Percentiles rank a stretch among this genome's conserved stretches.
Conservation (phyloP, 2,113 vertebrate species). For the Lophius piscatorius region DNA sequence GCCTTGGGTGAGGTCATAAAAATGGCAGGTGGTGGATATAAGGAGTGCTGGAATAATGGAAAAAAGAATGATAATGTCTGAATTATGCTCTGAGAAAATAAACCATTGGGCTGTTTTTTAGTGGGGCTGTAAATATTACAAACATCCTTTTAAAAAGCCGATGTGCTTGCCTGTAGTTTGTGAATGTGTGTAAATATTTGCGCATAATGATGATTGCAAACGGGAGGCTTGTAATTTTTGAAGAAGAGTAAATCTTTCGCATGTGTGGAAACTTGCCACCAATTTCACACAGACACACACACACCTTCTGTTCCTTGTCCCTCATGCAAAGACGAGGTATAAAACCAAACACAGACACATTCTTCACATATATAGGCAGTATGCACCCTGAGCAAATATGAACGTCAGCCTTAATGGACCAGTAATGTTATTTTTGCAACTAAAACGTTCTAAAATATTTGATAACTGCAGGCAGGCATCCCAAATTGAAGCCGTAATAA, state of each 20-base stretch:
- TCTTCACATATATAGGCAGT: background rate
- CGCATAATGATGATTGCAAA: no score
- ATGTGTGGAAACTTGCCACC: background rate
- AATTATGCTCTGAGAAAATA: constrained; percentile 1
- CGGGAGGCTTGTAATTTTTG: no score
- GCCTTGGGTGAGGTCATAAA: constrained; percentile 46
- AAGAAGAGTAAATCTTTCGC: background rate
- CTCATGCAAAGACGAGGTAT: background rate
- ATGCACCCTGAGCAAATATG: background rate
- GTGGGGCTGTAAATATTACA: no score
- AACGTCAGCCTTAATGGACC: background rate
- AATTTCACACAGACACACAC: constrained; percentile 2
- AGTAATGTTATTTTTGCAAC: constrained; percentile 6
- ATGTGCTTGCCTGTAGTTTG: background rate
- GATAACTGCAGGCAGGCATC: constrained; percentile 1
- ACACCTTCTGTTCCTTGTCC: no score
- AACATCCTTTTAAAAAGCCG: no score
- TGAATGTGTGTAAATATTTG: no score
- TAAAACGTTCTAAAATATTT: constrained; percentile 6
- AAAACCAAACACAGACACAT: background rate
- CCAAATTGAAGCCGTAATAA: background rate
- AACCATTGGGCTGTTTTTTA: no score
- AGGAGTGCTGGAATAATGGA: background rate
- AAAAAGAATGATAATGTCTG: constrained; percentile 18
- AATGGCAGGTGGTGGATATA: constrained; percentile 33